phyloP scores from a whole-genome alignment of 2,888 invertebrate species.

The Harmothoe impar region DNA sequence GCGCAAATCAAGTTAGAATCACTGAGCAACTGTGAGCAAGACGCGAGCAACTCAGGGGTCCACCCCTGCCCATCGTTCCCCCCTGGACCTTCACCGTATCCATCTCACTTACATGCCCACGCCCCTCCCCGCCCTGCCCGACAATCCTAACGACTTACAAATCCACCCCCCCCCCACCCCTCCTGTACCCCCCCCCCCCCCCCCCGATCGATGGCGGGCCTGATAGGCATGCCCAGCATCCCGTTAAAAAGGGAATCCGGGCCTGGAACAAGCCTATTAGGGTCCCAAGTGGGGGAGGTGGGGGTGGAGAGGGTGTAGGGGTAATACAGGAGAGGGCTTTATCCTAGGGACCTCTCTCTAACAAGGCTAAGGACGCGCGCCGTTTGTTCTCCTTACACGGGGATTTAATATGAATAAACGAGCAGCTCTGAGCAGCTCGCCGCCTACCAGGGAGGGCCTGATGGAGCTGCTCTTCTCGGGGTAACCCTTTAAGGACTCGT shows the following conservation, averaged over 20 bases:
- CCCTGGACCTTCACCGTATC: background rate
- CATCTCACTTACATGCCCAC: constrained; percentile 10
- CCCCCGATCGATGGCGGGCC: background rate
- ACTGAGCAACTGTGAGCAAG: background rate
- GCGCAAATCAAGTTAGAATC: no score
- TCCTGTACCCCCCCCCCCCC: background rate
- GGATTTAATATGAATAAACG: constrained; percentile 18
- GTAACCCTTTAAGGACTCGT: no score
- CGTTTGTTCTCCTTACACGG: background rate
- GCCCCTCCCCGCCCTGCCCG: background rate
- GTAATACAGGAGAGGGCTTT: background rate
- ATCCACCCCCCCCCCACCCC: background rate
- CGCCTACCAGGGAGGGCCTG: constrained; percentile 2
- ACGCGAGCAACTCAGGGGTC: constrained; percentile 7
- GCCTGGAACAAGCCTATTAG: background rate
- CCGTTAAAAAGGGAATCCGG: background rate
- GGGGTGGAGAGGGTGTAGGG: background rate
- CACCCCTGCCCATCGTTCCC: background rate
- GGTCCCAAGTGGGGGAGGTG: background rate
- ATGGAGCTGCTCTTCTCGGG: background rate
- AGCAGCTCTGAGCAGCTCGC: background rate
- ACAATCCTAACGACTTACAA: constrained; percentile 42
- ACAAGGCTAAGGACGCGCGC: background rate
- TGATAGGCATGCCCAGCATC: background rate
- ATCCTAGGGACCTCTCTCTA: background rate